These are phyloP conservation scores for Ochlodes sylvanus DNA, from an alignment of 2,888 invertebrate species.

Conservation along the genomic window DNA sequence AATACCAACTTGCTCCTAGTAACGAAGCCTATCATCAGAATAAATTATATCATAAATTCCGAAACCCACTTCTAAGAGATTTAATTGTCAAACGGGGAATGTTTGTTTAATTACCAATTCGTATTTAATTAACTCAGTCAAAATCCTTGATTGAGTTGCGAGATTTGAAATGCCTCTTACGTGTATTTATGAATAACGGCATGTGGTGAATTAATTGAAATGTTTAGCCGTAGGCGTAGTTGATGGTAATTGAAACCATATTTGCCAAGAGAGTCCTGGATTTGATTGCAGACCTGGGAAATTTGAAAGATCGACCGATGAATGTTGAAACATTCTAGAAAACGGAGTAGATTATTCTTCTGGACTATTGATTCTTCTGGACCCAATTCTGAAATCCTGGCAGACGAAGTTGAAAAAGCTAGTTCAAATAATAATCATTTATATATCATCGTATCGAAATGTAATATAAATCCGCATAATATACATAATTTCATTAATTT, in stretches of 20 bases:
- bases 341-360: too few relatives aligned
- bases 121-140: constrained; percentile 38
- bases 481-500: too few relatives aligned
- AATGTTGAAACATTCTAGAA: too few relatives aligned
- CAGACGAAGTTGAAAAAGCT: too few relatives aligned
- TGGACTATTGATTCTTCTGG: too few relatives aligned
- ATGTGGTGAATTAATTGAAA: constrained; percentile 1
- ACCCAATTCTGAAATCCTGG: too few relatives aligned
- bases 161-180: constrained; percentile 9
- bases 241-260: too few relatives aligned
- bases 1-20: constrained; percentile 1
- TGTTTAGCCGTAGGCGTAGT: not conserved
- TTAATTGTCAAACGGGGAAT: constrained; percentile 23
- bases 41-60: constrained; percentile 27
- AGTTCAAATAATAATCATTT: too few relatives aligned
- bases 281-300: not conserved
- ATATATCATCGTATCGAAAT: too few relatives aligned
- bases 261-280: not conserved
- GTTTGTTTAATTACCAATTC: constrained; percentile 38
- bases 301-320: too few relatives aligned
- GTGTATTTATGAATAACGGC: not conserved
- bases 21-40: constrained; percentile 19
- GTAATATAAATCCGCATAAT: too few relatives aligned
- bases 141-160: constrained; percentile 31
- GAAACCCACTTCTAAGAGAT: constrained; percentile 12